Percentiles rank a stretch among this genome's conserved stretches.
Evolutionary conservation across 2,113 vertebrate genomes (phyloP).

Genomic region (Rhea pennata): DNA sequence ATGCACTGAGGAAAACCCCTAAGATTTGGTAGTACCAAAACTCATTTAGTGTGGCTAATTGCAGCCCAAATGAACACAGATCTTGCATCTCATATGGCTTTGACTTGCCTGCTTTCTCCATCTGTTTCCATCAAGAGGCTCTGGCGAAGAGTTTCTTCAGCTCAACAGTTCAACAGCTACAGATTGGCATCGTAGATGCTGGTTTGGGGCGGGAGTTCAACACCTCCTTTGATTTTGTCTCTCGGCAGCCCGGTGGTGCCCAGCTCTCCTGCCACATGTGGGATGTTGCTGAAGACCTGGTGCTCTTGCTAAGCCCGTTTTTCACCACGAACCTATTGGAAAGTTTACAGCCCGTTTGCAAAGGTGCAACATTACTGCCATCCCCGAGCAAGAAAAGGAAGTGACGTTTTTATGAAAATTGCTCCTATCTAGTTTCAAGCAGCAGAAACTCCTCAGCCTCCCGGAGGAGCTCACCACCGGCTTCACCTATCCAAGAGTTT

Average conservation of each 20-base stretch:
- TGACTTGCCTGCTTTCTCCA: not conserved
- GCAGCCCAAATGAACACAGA: not conserved
- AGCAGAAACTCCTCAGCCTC: not conserved
- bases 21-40: not conserved
- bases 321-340: not conserved
- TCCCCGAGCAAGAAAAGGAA: not conserved
- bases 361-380: fast-evolving
- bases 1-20: not conserved
- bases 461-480: fast-evolving
- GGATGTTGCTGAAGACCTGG: not conserved
- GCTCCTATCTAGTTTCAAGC: not conserved
- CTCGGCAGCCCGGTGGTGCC: not conserved
- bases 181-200: not conserved
- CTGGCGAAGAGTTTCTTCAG: fast-evolving
- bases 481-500: not conserved
- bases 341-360: not conserved
- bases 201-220: not conserved
- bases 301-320: not conserved
- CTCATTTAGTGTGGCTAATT: not conserved
- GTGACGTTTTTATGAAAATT: not conserved
- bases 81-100: not conserved
- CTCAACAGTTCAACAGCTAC: not conserved
- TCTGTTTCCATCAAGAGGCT: not conserved
- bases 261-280: not conserved
- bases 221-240: not conserved